Percentiles rank a stretch among this genome's conserved stretches.
These are phyloP conservation scores for Meloidogyne hapla DNA, from an alignment of 1,140 invertebrate genomes.

Conservation along the genomic window DNA sequence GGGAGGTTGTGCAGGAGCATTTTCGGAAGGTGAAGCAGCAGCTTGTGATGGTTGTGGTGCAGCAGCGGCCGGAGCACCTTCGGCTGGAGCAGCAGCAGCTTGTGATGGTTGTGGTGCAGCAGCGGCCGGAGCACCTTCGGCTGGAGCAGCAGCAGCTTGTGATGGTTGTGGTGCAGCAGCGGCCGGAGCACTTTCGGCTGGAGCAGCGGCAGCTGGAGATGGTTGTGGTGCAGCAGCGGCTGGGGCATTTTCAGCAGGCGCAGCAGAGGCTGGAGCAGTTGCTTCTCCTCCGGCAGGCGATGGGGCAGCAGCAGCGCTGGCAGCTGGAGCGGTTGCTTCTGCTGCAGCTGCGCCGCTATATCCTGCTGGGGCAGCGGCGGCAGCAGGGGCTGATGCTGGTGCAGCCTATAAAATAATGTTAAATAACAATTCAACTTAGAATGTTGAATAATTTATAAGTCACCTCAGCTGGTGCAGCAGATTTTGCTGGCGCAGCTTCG, in stretches of 20 bases:
- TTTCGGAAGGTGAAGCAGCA: too few relatives aligned
- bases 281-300: too few relatives aligned
- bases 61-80: not conserved
- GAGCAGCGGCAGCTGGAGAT: not conserved
- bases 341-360: constrained; percentile 7
- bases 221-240: constrained; percentile 7
- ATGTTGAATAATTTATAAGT: not conserved
- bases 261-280: too few relatives aligned
- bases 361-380: too few relatives aligned
- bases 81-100: not conserved
- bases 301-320: not conserved
- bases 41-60: not conserved
- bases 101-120: constrained; percentile 16
- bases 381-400: not conserved
- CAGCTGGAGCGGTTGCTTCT: constrained; percentile 14
- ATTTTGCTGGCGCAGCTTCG: not conserved
- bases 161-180: not conserved
- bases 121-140: not conserved
- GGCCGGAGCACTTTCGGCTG: not conserved
- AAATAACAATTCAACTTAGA: not conserved
- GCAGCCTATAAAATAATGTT: not conserved
- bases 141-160: not conserved
- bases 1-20: constrained; percentile 3
- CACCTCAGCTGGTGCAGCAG: constrained; percentile 14
- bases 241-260: not conserved